Percentiles rank a stretch among this genome's conserved stretches.
Conservation (phyloP, 2,797 vertebrate species). For the Florisuga fusca region DNA sequence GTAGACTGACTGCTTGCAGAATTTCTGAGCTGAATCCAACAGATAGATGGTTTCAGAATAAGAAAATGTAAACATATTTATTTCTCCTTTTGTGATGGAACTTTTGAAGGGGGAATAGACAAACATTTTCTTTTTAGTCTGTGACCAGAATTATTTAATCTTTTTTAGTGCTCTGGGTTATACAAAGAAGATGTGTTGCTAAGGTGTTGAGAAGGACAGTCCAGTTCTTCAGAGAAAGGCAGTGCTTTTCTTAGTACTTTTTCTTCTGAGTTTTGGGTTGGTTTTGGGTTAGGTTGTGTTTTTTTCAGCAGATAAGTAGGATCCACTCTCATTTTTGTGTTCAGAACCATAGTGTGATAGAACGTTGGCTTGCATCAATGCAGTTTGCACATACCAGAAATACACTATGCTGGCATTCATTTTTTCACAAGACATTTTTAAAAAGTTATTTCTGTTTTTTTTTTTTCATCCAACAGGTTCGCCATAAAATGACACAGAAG, state of each 20-base stretch:
- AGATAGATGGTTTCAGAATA: not conserved
- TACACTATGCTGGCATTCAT: accelerated
- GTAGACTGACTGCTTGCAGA: not conserved
- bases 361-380: not conserved
- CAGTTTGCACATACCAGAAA: not conserved
- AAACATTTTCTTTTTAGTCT: not conserved
- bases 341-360: not conserved
- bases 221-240: not conserved
- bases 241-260: not conserved
- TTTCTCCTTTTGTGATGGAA: not conserved
- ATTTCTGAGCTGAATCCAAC: not conserved
- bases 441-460: not conserved
- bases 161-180: not conserved
- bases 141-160: not conserved
- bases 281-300: too few relatives aligned
- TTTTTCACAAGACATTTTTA: not conserved
- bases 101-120: not conserved
- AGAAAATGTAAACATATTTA: not conserved
- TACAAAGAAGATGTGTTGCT: not conserved
- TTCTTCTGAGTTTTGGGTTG: not conserved
- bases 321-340: not conserved
- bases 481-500: slow-evolving; percentile 95
- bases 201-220: not conserved
- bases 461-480: slow-evolving; percentile 83
- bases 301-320: not conserved